These are phyloP conservation scores for Drosophila mayri DNA, from an alignment of 1,140 invertebrate genomes.

Conservation along the genomic window DNA sequence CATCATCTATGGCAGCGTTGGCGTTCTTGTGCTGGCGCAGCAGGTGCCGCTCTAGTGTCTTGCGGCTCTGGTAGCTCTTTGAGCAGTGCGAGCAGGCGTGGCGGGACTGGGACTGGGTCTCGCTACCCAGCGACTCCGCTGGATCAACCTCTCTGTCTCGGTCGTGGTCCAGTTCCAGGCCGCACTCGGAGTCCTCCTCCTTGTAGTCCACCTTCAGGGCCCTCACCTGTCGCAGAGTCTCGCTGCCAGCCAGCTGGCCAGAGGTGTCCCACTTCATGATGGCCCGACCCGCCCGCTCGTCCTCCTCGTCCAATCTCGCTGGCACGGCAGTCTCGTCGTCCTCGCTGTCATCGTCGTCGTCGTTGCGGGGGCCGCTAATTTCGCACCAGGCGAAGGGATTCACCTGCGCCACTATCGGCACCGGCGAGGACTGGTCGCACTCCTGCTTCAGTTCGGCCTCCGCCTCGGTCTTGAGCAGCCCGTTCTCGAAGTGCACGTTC, in stretches of 20 bases:
- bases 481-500: slow-evolving; percentile 68
- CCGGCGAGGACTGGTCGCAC: slow-evolving; percentile 7
- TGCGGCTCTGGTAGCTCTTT: slow-evolving; percentile 61
- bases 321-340: slow-evolving; percentile 3
- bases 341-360: slow-evolving; percentile 35
- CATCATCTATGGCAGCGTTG: slow-evolving; percentile 9
- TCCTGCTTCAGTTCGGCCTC: slow-evolving; percentile 46
- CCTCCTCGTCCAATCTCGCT: slow-evolving; percentile 7
- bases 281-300: slow-evolving; percentile 15
- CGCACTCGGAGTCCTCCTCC: slow-evolving; percentile 49
- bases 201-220: slow-evolving; percentile 62
- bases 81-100: slow-evolving; percentile 48
- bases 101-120: not conserved
- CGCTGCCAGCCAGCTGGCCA: not conserved
- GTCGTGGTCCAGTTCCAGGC: slow-evolving; percentile 22
- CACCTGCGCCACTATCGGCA: slow-evolving; percentile 30
- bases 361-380: slow-evolving; percentile 35
- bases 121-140: not conserved
- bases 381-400: slow-evolving; percentile 67
- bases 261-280: slow-evolving; percentile 63
- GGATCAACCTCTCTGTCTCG: slow-evolving; percentile 8
- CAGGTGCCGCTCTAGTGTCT: slow-evolving; percentile 56
- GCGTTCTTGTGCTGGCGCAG: slow-evolving; percentile 51
- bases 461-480: slow-evolving; percentile 62
- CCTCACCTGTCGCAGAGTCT: slow-evolving; percentile 39